A percentile compares a stretch with the other conserved stretches of the same genome.
Conservation (phyloP, 2,113 vertebrate species). For the Origma solitaria region DNA sequence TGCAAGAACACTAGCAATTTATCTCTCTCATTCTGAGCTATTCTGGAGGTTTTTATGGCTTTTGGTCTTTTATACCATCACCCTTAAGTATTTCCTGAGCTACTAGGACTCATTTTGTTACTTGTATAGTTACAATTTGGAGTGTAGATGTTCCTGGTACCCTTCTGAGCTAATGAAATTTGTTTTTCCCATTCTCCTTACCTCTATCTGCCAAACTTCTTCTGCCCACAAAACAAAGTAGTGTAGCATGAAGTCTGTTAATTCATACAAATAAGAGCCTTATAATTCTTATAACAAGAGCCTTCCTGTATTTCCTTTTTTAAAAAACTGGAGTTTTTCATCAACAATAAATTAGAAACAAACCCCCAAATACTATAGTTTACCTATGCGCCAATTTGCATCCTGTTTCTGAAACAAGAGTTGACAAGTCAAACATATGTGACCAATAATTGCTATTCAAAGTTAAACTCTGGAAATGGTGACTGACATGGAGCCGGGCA, state of each 20-base stretch:
- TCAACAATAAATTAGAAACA: background rate
- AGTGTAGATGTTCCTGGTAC: background rate
- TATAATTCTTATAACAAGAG: background rate
- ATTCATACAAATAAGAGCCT: background rate
- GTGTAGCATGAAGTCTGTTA: background rate
- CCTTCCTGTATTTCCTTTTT: background rate
- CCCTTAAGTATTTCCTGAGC: background rate
- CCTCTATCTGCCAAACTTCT: background rate
- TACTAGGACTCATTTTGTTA: background rate
- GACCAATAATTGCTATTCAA: slow-evolving; percentile 30
- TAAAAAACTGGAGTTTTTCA: background rate
- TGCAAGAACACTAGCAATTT: background rate
- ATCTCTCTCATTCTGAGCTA: background rate
- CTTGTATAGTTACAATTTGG: background rate
- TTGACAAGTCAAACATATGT: slow-evolving; percentile 16
- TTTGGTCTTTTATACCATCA: background rate
- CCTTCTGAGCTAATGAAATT: background rate
- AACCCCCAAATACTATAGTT: background rate
- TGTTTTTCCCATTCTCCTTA: background rate
- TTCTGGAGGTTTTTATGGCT: background rate
- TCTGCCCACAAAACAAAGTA: background rate
- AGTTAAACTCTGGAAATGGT: slow-evolving; percentile 16
- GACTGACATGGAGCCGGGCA: background rate
- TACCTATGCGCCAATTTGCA: background rate
- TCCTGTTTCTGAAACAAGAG: background rate